These are phyloP conservation scores for Morpho achilles DNA, from an alignment of 2,888 invertebrate species.

Conservation along the genomic window DNA sequence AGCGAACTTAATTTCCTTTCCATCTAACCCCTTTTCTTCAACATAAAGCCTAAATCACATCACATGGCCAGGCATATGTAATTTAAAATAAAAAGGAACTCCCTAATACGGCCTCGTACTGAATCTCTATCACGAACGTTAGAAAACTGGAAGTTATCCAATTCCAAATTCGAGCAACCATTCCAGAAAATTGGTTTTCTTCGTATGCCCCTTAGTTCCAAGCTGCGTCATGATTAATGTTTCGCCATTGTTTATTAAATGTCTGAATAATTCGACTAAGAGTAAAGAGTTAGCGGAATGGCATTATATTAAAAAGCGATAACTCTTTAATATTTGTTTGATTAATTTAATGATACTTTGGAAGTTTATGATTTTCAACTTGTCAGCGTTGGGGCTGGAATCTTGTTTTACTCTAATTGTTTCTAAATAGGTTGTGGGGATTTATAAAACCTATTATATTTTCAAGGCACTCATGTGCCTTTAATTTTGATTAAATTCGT, in stretches of 20 bases:
- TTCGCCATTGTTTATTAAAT: constrained; percentile 28
- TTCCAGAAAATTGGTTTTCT: constrained; percentile 37
- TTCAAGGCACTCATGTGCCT: too few species aligned
- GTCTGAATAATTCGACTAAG: constrained; percentile 9
- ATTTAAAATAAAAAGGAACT: constrained; percentile 22
- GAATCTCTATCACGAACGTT: constrained; percentile 29
- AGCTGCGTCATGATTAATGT: constrained; percentile 34
- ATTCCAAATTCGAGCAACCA: constrained; percentile 35
- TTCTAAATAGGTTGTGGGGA: too few species aligned
- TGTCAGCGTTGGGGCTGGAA: not conserved
- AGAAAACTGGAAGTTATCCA: constrained; percentile 38
- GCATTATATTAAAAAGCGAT: constrained; percentile 4
- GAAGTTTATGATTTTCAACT: not conserved
- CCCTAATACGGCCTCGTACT: constrained; percentile 24
- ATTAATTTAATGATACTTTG: not conserved
- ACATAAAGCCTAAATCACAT: not conserved
- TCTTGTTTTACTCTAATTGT: too few species aligned
- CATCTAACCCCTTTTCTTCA: too few species aligned
- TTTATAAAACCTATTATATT: too few species aligned
- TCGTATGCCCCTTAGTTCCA: constrained; percentile 31
- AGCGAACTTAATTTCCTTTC: too few species aligned
- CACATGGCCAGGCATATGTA: constrained; percentile 7
- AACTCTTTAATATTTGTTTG: not conserved
- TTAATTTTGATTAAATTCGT: too few species aligned
- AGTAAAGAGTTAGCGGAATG: constrained; percentile 9